phyloP scores from a whole-genome alignment of 1,140 invertebrate species.

The Cotesia typhae region DNA sequence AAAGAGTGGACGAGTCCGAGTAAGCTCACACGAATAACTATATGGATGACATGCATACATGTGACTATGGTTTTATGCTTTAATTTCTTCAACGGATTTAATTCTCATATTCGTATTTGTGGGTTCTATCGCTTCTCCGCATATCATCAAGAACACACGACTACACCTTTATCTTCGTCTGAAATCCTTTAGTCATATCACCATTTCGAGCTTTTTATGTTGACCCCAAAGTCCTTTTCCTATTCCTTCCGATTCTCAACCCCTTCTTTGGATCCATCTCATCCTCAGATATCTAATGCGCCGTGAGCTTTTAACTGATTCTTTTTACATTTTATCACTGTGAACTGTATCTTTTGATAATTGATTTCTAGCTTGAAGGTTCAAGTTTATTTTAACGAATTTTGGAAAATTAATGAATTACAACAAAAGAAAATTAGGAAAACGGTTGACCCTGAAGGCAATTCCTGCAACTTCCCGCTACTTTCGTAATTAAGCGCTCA shows the following conservation, averaged over 20 bases:
- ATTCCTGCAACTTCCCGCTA: no score
- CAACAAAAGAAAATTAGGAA: no score
- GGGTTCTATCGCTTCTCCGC: constrained; percentile 41
- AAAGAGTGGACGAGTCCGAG: constrained; percentile 29
- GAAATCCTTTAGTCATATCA: neutral
- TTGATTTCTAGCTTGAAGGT: neutral
- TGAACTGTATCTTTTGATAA: neutral
- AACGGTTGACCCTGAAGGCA: no score
- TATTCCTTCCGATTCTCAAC: neutral
- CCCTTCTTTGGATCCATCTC: neutral
- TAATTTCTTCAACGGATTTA: constrained; percentile 66
- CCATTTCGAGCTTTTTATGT: neutral
- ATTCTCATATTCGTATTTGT: constrained; percentile 66
- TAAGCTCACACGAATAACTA: constrained; percentile 16
- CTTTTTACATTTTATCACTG: neutral
- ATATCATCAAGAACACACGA: constrained; percentile 34
- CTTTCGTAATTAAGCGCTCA: no score
- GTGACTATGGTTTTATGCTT: constrained; percentile 59
- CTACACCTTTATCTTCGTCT: constrained; percentile 28
- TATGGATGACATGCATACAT: constrained; percentile 10
- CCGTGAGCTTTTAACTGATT: constrained; percentile 4
- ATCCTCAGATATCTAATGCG: constrained; percentile 2
- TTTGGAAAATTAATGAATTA: no score
- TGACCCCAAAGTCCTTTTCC: neutral
- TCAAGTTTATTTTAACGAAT: no score